Evolutionary conservation across 2,888 invertebrate species (phyloP), one percentile per base, ranked within the genome.

Genomic region (Crossocerus cetratus): DNA sequence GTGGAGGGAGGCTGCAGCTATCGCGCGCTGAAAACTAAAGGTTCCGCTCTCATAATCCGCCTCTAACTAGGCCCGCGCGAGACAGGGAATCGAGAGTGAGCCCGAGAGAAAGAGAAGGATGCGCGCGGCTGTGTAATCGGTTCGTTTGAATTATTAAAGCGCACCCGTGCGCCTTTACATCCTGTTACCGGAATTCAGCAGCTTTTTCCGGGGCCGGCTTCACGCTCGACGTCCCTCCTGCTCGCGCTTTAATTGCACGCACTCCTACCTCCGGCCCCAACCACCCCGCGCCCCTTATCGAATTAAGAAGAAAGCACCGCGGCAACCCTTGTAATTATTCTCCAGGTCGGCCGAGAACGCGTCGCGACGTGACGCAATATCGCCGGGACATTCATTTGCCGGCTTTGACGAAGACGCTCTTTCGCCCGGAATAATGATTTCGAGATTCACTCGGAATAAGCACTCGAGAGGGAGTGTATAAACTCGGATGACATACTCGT

Each of bases 11-110:
- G 73, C 61, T 65, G 69, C 75, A 49, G 60, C 62, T n/a, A n/a
- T n/a, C n/a, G n/a, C 76, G 62, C 64, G 32, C 62, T 72, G 77
- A 80, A 80, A 80, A 78, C 74, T 71, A 73, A 63, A 75, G 70
- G 74, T 76, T 53, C 61, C 49, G 13, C 73, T 65, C 64, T 69
- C 64, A 49, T 75, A 78, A 81, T 77, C 76, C 75, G 63, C 23
- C 56, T 66, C 63, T 75, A 74, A 74, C 74, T 64, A 54, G 69
- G 73, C 58, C 68, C 63, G 20, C 65, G 62, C 32, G 69, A 32
- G 42, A 32, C 42, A 61, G 45, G 61, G 58, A 49, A 44, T 16
- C 18, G 62, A 45, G 32, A 32, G 0, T 32, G 32, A 32, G 11
- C 5, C 8, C 5, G 32, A 32, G 8, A 0, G 32, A 32, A 11